A percentile compares a stretch with the other conserved stretches of the same genome.
These are phyloP conservation scores for Rhea pennata DNA, from an alignment of 2,113 vertebrate genomes.

Conservation along the genomic window DNA sequence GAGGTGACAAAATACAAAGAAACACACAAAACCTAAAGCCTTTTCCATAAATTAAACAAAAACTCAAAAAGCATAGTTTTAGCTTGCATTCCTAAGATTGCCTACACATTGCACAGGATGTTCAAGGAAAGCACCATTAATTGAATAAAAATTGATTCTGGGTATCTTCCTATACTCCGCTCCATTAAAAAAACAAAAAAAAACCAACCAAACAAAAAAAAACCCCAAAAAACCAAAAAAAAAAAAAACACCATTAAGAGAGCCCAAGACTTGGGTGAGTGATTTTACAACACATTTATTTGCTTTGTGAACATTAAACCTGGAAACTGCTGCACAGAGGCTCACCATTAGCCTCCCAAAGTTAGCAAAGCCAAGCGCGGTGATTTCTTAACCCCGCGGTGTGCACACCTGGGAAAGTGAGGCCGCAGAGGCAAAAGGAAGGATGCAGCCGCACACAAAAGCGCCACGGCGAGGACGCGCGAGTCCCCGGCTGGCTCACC, in stretches of 20 bases:
- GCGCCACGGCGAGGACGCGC: fast-evolving
- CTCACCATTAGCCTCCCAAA: neutral
- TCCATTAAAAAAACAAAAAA: neutral
- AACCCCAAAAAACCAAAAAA: neutral
- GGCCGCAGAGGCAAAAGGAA: neutral
- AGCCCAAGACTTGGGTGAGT: neutral
- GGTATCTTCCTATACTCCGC: neutral
- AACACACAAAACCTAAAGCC: neutral
- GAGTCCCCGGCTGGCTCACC: neutral
- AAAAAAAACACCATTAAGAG: neutral
- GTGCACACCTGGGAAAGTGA: fast-evolving
- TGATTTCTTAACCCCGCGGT: neutral
- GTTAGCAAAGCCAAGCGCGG: neutral
- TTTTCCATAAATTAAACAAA: neutral
- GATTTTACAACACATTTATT: neutral
- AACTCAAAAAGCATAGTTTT: neutral
- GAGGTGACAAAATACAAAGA: neutral
- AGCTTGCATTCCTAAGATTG: neutral
- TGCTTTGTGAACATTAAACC: neutral
- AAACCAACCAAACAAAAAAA: neutral
- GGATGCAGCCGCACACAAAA: fast-evolving
- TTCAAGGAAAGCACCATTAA: neutral
- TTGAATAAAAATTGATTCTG: neutral
- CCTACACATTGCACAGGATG: neutral
- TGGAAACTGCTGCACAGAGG: neutral